Percentiles rank a stretch among this genome's conserved stretches.
These are phyloP conservation scores for Sicus ferrugineus DNA, from an alignment of 2,888 invertebrate genomes.

Conservation along the genomic window DNA sequence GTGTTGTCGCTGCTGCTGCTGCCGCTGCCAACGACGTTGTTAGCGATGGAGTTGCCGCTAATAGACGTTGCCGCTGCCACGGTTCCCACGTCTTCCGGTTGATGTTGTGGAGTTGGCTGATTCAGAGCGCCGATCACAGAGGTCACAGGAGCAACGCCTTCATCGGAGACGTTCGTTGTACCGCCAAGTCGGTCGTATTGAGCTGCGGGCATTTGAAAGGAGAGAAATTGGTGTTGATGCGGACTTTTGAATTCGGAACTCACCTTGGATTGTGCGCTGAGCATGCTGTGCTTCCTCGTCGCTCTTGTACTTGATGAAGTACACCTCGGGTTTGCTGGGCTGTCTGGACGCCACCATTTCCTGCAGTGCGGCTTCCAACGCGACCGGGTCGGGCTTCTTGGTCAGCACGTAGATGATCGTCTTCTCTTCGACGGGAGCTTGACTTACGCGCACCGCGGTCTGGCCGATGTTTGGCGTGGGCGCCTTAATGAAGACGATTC, in stretches of 20 bases:
- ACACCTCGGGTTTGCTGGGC: constrained; percentile 63
- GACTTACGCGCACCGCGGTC: constrained; percentile 51
- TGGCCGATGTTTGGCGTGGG: constrained; percentile 52
- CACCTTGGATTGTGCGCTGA: constrained; percentile 63
- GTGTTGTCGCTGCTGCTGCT: constrained; percentile 19
- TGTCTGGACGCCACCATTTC: constrained; percentile 53
- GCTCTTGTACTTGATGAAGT: constrained; percentile 64
- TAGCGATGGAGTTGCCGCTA: background rate
- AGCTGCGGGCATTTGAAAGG: constrained; percentile 46
- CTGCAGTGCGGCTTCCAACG: constrained; percentile 57
- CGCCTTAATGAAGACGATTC: constrained; percentile 63
- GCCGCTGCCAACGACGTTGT: constrained; percentile 11
- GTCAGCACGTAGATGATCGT: constrained; percentile 63
- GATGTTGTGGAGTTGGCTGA: too few relatives aligned
- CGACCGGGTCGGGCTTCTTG: constrained; percentile 59
- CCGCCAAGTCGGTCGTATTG: constrained; percentile 63
- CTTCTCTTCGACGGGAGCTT: constrained; percentile 60
- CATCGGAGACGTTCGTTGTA: constrained; percentile 59
- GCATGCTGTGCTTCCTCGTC: constrained; percentile 63
- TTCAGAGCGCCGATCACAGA: constrained; percentile 60
- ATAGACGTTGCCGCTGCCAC: background rate
- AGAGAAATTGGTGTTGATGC: background rate
- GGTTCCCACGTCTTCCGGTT: constrained; percentile 33
- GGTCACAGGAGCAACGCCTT: constrained; percentile 60
- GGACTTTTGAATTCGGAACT: too few relatives aligned